phyloP scores from a whole-genome alignment of 2,113 vertebrate genomes.

The Sciurus niger region DNA sequence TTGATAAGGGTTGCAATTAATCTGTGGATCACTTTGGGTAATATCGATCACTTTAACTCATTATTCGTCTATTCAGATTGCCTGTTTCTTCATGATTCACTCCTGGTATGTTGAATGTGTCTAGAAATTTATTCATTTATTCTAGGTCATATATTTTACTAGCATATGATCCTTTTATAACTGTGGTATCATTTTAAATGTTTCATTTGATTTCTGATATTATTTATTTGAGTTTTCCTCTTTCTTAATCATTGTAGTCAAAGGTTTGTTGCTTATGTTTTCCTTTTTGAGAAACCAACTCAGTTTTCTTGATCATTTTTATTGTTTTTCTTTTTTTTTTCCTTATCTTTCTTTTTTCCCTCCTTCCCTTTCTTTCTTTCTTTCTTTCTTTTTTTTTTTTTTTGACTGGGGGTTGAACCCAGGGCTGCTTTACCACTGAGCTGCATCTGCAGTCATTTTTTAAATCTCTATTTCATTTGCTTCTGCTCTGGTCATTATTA shows the following conservation, averaged over 20 bases:
- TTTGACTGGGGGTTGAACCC: too few species aligned
- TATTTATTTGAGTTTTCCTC: not conserved
- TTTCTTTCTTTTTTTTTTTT: too few species aligned
- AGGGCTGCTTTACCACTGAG: too few species aligned
- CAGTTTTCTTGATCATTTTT: too few species aligned
- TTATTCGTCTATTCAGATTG: not conserved
- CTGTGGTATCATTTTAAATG: not conserved
- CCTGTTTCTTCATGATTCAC: not conserved
- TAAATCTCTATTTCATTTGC: not conserved
- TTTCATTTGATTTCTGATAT: not conserved
- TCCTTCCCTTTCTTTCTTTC: too few species aligned
- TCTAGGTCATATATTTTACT: not conserved
- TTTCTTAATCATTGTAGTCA: not conserved
- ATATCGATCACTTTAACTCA: not conserved
- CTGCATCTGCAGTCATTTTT: too few species aligned
- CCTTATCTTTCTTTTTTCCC: too few species aligned
- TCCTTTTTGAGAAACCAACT: not conserved
- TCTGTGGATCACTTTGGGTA: not conserved
- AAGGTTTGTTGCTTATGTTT: not conserved
- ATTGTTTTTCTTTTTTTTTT: too few species aligned
- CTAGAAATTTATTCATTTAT: not conserved
- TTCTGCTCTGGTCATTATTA: not conserved
- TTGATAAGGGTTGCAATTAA: not conserved
- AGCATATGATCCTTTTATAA: not conserved
- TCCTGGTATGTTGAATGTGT: not conserved